A percentile compares a stretch with the other conserved stretches of the same genome.
These are phyloP conservation scores for Trochalopteron elliotii DNA, from an alignment of 2,113 vertebrate genomes.

Conservation along the genomic window DNA sequence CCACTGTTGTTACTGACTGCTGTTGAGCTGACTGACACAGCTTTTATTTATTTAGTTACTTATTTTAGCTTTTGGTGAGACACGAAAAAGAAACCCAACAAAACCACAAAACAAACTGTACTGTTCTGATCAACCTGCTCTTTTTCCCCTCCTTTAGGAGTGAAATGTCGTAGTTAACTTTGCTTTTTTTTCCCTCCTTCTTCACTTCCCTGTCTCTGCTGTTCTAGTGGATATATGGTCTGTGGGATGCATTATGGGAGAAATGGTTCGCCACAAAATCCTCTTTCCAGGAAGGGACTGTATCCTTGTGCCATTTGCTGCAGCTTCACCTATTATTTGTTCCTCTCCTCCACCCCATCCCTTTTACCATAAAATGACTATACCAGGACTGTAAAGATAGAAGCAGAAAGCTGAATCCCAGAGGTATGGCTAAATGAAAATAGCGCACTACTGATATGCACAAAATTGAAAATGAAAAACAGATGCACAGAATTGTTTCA, in stretches of 20 bases:
- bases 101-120: conserved; percentile 56
- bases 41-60: not conserved
- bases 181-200: conserved; percentile 74
- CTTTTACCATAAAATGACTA: conserved; percentile 51
- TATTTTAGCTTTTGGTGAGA: conserved; percentile 14
- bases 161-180: conserved; percentile 82
- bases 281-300: conserved; percentile 99
- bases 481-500: conserved; percentile 26
- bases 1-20: not conserved
- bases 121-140: conserved; percentile 74
- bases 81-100: not conserved
- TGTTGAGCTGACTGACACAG: not conserved
- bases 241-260: conserved; percentile 98
- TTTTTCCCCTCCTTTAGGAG: conserved; percentile 70
- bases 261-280: conserved; percentile 99
- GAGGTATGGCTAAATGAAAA: conserved; percentile 20
- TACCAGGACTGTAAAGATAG: conserved; percentile 71
- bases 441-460: not conserved
- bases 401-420: conserved; percentile 70
- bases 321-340: conserved; percentile 72
- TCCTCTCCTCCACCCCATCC: conserved; percentile 22
- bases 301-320: conserved; percentile 89
- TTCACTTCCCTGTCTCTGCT: conserved; percentile 78
- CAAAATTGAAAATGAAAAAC: conserved; percentile 22
- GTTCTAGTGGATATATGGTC: conserved; percentile 98